phyloP scores from a whole-genome alignment of 2,113 vertebrate species.

The Isurus oxyrinchus region DNA sequence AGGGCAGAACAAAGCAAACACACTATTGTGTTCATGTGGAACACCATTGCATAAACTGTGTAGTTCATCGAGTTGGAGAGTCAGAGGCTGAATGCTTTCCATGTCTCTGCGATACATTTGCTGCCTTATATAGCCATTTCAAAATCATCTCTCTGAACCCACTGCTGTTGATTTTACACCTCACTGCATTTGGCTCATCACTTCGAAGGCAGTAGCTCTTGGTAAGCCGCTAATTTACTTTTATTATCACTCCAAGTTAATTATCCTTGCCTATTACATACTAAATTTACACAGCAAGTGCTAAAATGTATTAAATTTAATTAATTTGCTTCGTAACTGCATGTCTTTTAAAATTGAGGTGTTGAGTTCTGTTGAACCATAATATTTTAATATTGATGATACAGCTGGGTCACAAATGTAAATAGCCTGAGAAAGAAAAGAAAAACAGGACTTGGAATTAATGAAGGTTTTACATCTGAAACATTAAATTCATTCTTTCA shows the following conservation, averaged over 20 bases:
- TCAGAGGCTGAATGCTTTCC: not conserved
- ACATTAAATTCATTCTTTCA: not conserved
- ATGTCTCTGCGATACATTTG: not conserved
- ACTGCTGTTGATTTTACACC: not conserved
- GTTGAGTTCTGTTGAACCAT: not conserved
- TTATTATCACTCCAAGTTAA: constrained; percentile 17
- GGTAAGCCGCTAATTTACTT: not conserved
- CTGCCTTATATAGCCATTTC: not conserved
- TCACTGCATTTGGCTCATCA: not conserved
- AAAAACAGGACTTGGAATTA: not conserved
- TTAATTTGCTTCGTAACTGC: constrained; percentile 11
- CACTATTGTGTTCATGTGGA: not conserved
- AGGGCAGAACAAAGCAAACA: not conserved
- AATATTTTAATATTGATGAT: not conserved
- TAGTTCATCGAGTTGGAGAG: not conserved
- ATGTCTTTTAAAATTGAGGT: not conserved
- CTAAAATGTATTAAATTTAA: constrained; percentile 27
- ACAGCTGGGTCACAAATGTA: not conserved
- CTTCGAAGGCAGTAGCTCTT: not conserved
- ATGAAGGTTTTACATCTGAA: not conserved
- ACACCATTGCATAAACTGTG: not conserved
- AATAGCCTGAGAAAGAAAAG: not conserved
- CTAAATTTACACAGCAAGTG: not conserved
- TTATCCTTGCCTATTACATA: not conserved
- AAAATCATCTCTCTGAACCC: not conserved